phyloP scores from a whole-genome alignment of 2,797 vertebrate genomes.

The Anabas testudineus region DNA sequence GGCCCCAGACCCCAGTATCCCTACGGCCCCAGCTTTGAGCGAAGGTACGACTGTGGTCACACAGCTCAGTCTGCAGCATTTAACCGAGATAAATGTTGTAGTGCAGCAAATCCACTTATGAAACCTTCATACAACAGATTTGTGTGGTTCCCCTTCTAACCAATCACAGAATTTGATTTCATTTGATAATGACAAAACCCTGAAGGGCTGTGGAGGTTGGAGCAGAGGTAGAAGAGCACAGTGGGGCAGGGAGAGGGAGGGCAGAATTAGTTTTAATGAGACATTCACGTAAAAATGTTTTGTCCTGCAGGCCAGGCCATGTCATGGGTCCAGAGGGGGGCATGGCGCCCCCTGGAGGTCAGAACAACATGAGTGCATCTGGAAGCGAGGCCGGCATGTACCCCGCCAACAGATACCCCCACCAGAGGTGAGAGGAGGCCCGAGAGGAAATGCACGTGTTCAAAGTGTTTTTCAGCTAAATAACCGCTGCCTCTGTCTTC shows the following conservation, averaged over 20 bases:
- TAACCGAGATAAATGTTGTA: no score
- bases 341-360: conserved; percentile 73
- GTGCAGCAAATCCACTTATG: no score
- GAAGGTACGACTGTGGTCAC: conserved; percentile 81
- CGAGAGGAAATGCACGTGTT: not conserved
- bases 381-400: conserved; percentile 81
- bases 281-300: no score
- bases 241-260: no score
- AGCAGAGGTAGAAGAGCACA: no score
- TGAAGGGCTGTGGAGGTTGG: no score
- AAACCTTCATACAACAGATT: no score
- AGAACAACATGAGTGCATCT: conserved; percentile 82
- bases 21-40: conserved; percentile 89
- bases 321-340: conserved; percentile 80
- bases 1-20: conserved; percentile 91
- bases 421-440: conserved; percentile 68
- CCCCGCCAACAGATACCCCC: conserved; percentile 74
- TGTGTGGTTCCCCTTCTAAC: no score
- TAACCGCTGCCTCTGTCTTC: conserved; percentile 28
- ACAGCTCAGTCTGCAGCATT: not conserved
- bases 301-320: conserved; percentile 78
- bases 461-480: no score
- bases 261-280: no score
- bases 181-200: no score
- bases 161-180: no score